Conservation (phyloP, 2,888 invertebrate genomes). For the Epistrophe eligans region DNA sequence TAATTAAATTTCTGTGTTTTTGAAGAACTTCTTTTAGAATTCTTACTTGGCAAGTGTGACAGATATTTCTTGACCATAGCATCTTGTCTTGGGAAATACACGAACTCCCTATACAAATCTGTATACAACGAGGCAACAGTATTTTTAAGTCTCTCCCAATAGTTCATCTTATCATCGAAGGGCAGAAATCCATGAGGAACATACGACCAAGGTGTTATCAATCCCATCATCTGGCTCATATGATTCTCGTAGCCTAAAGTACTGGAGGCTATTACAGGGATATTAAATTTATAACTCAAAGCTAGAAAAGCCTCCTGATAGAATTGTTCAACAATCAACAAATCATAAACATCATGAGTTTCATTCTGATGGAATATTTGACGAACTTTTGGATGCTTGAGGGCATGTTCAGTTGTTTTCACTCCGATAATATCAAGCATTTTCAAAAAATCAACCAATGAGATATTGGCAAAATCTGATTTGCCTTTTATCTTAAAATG, state of each 20-base stretch:
- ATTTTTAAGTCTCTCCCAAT: conserved; percentile 85
- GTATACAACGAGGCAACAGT: conserved; percentile 82
- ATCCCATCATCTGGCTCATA: conserved; percentile 84
- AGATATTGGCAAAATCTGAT: conserved; percentile 80
- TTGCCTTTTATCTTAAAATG: conserved; percentile 79
- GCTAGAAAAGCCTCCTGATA: conserved; percentile 84
- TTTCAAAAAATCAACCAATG: conserved; percentile 79
- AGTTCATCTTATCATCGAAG: conserved; percentile 85
- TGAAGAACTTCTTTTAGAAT: neutral
- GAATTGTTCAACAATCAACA: conserved; percentile 83
- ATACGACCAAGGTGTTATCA: conserved; percentile 84
- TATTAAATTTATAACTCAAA: conserved; percentile 82
- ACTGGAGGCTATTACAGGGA: conserved; percentile 83
- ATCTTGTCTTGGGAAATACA: conserved; percentile 83
- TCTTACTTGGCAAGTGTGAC: conserved; percentile 79
- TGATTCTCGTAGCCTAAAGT: conserved; percentile 84
- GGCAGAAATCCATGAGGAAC: conserved; percentile 84
- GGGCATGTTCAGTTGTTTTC: conserved; percentile 81
- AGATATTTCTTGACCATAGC: conserved; percentile 80
- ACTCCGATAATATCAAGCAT: conserved; percentile 81
- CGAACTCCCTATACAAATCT: conserved; percentile 79
- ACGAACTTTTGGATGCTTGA: conserved; percentile 80
- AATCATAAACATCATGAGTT: conserved; percentile 82
- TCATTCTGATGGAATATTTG: conserved; percentile 79
- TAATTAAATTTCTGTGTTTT: neutral